Conservation (phyloP, 2,888 invertebrate genomes). For the Alloscopus bannaensis region DNA sequence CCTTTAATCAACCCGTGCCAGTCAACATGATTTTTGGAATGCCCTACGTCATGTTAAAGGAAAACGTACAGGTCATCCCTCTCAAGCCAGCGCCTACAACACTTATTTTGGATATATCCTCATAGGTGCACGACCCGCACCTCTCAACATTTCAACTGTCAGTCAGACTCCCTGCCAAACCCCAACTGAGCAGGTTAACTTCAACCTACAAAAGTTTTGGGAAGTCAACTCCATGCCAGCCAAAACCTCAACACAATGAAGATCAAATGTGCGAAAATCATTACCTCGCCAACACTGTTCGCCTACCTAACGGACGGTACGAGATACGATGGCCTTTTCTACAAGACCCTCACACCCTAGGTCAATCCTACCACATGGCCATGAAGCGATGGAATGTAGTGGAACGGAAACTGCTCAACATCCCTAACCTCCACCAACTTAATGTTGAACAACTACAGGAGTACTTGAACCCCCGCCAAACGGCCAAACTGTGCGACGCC, state of each 20-base stretch:
- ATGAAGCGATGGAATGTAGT: constrained; percentile 64
- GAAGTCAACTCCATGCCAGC: constrained; percentile 26
- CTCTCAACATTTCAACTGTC: too few species aligned
- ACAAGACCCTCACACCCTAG: constrained; percentile 42
- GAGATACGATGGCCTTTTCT: constrained; percentile 55
- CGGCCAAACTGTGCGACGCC: too few species aligned
- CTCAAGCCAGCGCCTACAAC: constrained; percentile 29
- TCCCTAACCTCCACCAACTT: constrained; percentile 44
- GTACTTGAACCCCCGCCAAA: too few species aligned
- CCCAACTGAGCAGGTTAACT: neutral
- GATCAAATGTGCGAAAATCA: constrained; percentile 57
- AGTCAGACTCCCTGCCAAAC: too few species aligned
- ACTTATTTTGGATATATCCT: constrained; percentile 34
- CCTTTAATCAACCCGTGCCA: constrained; percentile 4
- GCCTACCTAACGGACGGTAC: constrained; percentile 43
- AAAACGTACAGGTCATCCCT: neutral
- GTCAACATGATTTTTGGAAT: constrained; percentile 15
- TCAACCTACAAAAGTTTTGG: constrained; percentile 60
- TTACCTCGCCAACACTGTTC: constrained; percentile 14
- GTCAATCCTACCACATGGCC: constrained; percentile 65
- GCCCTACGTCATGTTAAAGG: neutral
- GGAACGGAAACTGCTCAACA: constrained; percentile 65
- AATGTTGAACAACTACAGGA: constrained; percentile 70
- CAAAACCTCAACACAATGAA: constrained; percentile 8
- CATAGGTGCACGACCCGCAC: constrained; percentile 18